Evolutionary conservation across 2,888 invertebrate species (phyloP).

Genomic region (Polydrusus tereticollis): DNA sequence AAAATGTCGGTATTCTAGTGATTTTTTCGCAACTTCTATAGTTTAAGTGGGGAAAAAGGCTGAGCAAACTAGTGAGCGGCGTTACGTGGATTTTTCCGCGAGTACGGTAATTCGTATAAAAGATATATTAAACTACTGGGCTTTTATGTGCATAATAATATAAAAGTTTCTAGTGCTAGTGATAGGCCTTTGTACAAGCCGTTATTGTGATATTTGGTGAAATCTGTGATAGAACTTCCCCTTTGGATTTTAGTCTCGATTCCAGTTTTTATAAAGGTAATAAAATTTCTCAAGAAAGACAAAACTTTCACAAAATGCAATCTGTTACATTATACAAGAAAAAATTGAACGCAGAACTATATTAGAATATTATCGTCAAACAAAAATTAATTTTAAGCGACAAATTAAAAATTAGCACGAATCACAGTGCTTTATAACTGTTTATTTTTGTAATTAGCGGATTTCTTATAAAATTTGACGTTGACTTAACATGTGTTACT

Average conservation of each 20-base stretch:
- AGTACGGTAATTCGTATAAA: background rate
- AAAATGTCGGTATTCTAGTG: slow-evolving; percentile 22
- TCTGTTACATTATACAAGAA: background rate
- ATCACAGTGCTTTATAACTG: background rate
- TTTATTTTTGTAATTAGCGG: slow-evolving; percentile 10
- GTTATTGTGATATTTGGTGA: background rate
- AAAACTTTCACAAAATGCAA: background rate
- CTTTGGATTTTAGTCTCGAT: background rate
- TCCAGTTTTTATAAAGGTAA: background rate
- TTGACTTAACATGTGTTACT: slow-evolving; percentile 1
- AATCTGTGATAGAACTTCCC: background rate
- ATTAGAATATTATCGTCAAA: background rate
- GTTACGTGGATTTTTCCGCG: background rate
- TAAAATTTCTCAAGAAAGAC: background rate
- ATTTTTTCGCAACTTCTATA: background rate
- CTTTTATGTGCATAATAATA: slow-evolving; percentile 1
- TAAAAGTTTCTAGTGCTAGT: background rate
- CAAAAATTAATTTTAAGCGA: background rate
- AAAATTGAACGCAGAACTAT: background rate
- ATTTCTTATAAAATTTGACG: slow-evolving; percentile 3
- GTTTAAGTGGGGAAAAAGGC: slow-evolving; percentile 9
- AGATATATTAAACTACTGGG: background rate
- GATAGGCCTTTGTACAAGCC: background rate
- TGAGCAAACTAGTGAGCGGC: background rate
- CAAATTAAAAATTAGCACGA: slow-evolving; percentile 10